Percentiles rank a stretch among this genome's conserved stretches.
Evolutionary conservation across 2,113 vertebrate species (phyloP).

Genomic region (Hassar affinis): DNA sequence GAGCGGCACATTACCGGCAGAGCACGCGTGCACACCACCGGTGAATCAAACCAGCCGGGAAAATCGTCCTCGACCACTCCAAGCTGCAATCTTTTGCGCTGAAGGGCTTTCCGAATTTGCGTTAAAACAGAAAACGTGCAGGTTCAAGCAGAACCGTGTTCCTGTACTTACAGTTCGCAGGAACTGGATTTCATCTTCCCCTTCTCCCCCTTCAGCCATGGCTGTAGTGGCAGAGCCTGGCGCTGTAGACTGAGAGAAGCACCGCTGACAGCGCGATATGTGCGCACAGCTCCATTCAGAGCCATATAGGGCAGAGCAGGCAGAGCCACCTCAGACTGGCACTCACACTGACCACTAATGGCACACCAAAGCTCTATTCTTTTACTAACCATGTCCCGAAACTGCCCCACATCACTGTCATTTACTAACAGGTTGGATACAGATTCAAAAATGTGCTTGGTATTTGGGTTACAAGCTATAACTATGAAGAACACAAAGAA

Average conservation of each 20-base stretch:
- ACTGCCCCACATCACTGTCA: not conserved
- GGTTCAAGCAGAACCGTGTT: not conserved
- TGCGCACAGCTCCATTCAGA: conserved; percentile 88
- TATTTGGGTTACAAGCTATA: not conserved
- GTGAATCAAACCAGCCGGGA: not conserved
- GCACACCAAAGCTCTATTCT: not conserved
- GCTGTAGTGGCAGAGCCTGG: conserved; percentile 85
- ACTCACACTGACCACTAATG: conserved; percentile 29
- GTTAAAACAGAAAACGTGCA: not conserved
- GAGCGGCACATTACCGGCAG: not conserved
- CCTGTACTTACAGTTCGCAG: conserved; percentile 93
- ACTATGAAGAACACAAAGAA: not conserved
- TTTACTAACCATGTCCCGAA: not conserved
- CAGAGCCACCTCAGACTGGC: conserved; percentile 74
- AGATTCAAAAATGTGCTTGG: not conserved
- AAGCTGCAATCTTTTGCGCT: conserved; percentile 19
- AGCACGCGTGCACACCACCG: not conserved
- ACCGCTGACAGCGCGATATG: conserved; percentile 81
- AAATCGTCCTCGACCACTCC: conserved; percentile 2
- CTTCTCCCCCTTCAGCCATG: conserved; percentile 97
- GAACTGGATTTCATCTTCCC: conserved; percentile 98
- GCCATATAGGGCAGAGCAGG: conserved; percentile 89
- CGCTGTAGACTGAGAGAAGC: conserved; percentile 79
- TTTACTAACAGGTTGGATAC: conserved; percentile 28
- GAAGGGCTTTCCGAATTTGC: not conserved